Conservation (phyloP, 1,140 invertebrate genomes). For the Macrosteles quadrilineatus region DNA sequence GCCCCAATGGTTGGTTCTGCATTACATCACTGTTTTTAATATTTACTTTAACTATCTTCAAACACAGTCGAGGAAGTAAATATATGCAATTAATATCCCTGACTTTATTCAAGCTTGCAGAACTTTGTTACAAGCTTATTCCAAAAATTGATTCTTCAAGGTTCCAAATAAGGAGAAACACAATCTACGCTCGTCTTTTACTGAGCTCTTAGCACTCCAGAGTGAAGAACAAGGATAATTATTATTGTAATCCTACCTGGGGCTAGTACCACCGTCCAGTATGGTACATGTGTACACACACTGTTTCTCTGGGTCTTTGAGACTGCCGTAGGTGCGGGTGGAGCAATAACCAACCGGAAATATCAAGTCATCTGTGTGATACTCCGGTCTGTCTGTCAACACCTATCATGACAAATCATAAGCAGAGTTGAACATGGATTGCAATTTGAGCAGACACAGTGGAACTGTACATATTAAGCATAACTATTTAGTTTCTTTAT, state of each 20-base stretch:
- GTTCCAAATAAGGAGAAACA: no score
- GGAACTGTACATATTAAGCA: not conserved
- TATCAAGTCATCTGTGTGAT: slow-evolving; percentile 72
- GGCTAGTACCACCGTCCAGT: slow-evolving; percentile 66
- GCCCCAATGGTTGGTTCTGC: no score
- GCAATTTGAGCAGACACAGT: not conserved
- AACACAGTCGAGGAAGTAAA: no score
- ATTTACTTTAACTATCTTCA: no score
- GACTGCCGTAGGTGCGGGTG: slow-evolving; percentile 73
- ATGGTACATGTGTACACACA: slow-evolving; percentile 84
- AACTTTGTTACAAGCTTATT: no score
- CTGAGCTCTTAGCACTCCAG: no score
- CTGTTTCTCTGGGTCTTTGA: slow-evolving; percentile 66
- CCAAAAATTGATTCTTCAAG: no score
- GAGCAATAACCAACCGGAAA: slow-evolving; percentile 81
- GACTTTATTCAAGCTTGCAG: no score
- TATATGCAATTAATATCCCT: no score
- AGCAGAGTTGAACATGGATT: slow-evolving; percentile 23
- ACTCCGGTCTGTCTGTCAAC: slow-evolving; percentile 65
- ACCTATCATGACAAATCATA: slow-evolving; percentile 48
- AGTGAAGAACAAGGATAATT: no score
- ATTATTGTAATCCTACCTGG: slow-evolving; percentile 58
- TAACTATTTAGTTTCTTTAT: not conserved
- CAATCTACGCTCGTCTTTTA: no score
- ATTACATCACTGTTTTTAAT: no score